Percentiles rank a stretch among this genome's conserved stretches.
phyloP scores from a whole-genome alignment of 2,797 vertebrate species.

The Aratinga solstitialis region DNA sequence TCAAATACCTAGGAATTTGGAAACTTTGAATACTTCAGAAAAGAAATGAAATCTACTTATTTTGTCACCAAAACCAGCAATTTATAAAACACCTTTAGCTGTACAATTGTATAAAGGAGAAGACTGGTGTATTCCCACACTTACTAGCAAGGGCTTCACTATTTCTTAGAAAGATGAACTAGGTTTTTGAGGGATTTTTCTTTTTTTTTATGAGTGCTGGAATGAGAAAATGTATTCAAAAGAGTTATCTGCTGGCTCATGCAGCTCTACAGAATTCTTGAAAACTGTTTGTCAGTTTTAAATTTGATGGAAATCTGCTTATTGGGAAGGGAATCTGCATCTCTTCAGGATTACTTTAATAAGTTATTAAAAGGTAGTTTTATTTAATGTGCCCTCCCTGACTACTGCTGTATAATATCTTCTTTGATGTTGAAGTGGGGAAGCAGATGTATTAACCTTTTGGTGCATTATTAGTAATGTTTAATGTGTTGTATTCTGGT shows the following conservation, averaged over 20 bases:
- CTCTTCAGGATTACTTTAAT: constrained; percentile 15
- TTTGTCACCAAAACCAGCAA: not conserved
- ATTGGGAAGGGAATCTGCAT: not conserved
- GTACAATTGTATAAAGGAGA: not conserved
- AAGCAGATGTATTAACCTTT: not conserved
- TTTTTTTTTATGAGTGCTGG: not conserved
- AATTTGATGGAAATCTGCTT: not conserved
- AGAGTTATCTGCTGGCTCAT: not conserved
- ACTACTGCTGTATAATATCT: not conserved
- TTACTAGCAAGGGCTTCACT: not conserved
- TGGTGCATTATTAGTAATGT: not conserved
- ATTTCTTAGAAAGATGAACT: not conserved
- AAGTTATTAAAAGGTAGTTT: not conserved
- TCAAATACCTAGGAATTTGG: not conserved
- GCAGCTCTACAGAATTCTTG: not conserved
- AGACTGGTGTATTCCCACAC: not conserved
- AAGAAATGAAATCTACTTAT: not conserved
- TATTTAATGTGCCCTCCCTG: not conserved
- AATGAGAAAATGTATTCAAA: not conserved
- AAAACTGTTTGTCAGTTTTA: not conserved
- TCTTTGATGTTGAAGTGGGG: constrained; percentile 15
- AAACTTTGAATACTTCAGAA: not conserved
- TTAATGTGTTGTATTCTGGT: not conserved
- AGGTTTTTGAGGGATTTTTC: not conserved
- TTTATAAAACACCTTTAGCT: not conserved